phyloP scores from a whole-genome alignment of 2,888 invertebrate genomes.

The Dryocosmus kuriphilus region DNA sequence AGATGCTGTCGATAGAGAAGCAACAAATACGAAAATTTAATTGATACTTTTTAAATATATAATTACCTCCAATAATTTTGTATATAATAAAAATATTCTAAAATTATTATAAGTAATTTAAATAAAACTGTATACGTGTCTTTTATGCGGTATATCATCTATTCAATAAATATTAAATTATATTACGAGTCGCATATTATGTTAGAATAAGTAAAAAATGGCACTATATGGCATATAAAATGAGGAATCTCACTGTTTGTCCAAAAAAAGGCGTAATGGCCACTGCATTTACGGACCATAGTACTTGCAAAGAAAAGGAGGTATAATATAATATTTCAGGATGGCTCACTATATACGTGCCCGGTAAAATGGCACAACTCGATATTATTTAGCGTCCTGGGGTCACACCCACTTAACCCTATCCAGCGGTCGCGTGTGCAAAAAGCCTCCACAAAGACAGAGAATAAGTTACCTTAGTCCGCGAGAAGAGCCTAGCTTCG shows the following conservation, averaged over 20 bases:
- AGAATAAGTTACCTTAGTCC: slow-evolving; percentile 72
- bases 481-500: slow-evolving; percentile 62
- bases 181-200: background rate
- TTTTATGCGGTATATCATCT: background rate
- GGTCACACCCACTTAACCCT: slow-evolving; percentile 76
- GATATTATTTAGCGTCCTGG: slow-evolving; percentile 75
- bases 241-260: background rate
- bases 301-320: slow-evolving; percentile 11
- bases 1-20: background rate
- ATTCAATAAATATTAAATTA: background rate
- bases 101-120: too few relatives aligned
- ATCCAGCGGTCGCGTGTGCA: slow-evolving; percentile 66
- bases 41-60: background rate
- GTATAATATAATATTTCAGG: slow-evolving; percentile 65
- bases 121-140: too few relatives aligned
- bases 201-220: background rate
- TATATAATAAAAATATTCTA: too few relatives aligned
- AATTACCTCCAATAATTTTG: background rate
- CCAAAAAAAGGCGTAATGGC: background rate
- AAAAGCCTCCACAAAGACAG: slow-evolving; percentile 73
- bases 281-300: slow-evolving; percentile 12
- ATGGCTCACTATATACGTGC: slow-evolving; percentile 67
- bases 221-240: background rate
- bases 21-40: background rate
- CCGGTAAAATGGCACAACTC: slow-evolving; percentile 71